Base-by-base conservation (phyloP, 2,888 invertebrate genomes). In the Pheosia tremula region DNA sequence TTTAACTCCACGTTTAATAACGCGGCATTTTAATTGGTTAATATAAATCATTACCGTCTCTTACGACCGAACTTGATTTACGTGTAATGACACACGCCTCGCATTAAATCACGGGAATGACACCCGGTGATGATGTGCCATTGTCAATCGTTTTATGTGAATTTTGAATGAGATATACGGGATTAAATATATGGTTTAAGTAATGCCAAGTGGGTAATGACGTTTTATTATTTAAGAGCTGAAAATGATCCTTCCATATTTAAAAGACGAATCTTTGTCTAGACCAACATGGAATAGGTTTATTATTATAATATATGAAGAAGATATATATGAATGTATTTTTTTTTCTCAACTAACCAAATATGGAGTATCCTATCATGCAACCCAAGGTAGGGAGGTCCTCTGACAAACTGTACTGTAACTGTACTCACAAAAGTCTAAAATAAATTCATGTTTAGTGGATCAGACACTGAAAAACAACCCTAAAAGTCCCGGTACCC, bases 31-130 rank as follows among this genome's bases (percentile, higher is more conserved):
- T 93, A 93, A 93, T 93, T 93, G 92, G 84, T 86, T 82, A 69
- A 79, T 88, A 91, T 93, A 93, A 93, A 93, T 93, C 93, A 93
- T 87, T 84, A 87, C 81, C 77, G 74, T 82, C 87, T 83, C 87
- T 93, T 86, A 91, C 88, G 88, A 90, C 82, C 83, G 64, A 65
- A 63, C 55, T 84, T 93, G 93, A 93, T 93, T 93, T 93, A 93
- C 92, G 87, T 82, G 87, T 87, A 85, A 88, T 91, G 92, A 91
- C 92, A 89, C 80, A 83, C 80, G 64, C 43, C 61, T 56, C 66
- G 82, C 81, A 79, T 88, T 92, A 91, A 91, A 91, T 91, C 89
- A 89, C 79, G 60, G 13, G 75, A 65, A 73, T 78, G 78, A 71
- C 76, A 81, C 75, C 74, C 79, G 73, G 69, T 71, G 71, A 66